Evolutionary conservation across 2,888 invertebrate species (phyloP), one percentile per base, ranked within the genome.

Genomic region (Thelaira solivaga): DNA sequence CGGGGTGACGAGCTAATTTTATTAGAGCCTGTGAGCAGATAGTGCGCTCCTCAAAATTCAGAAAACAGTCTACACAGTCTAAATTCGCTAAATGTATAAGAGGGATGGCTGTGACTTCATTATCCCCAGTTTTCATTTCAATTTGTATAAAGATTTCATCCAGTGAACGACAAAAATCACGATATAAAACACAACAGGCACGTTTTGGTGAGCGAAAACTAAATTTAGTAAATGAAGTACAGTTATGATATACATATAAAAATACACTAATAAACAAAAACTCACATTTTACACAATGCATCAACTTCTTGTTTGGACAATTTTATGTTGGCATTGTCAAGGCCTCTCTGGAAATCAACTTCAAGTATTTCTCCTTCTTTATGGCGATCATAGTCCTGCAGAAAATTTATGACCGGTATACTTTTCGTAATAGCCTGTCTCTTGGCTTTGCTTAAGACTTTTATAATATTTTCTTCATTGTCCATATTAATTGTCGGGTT

Each of bases 361-460:
- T 91, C 91, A 4, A 91, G 89, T 64, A 95, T 91, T 62, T 92
- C 90, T 80, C 91, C 91, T 86, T 93, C 92, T 81, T 91, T 91
- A 83, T 90, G 91, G 4, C 86, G 88, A 89, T 95, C 95, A 85
- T 92, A 94, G 85, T 92, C 92, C 73, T 89, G 87, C 82, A 95
- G 88, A 87, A 94, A 94, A 83, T 93, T 92, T 36, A 91, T 78
- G 7, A 86, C 80, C 41, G 93, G 88, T 3, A 94, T 89, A 43
- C 94, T 91, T 80, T 93, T 93, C 41, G 93, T 90, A 1, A 93
- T 92, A 62, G 93, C 92, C 90, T 92, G 89, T 29, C 93, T 92
- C 88, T 94, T 95, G 81, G 94, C 92, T 88, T 93, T 94, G 16
- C 94, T 93, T 64, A 95, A 90, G 77, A 94, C 92, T 82, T 92